Base-by-base conservation (phyloP, 2,888 invertebrate genomes). In the Chironomus riparius region DNA sequence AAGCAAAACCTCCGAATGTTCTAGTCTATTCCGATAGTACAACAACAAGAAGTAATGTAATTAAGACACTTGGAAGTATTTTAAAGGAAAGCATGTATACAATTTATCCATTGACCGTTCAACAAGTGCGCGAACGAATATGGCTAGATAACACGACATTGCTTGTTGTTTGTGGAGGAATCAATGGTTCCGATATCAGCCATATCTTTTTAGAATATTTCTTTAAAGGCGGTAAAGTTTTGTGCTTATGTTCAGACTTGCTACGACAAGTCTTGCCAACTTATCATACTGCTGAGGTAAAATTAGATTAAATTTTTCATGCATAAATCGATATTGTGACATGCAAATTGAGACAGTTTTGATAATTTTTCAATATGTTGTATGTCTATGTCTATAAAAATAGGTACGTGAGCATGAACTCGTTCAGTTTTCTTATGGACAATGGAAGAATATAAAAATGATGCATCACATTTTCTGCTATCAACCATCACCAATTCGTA, bases 391-490 rank as follows among this genome's bases (percentile, higher is more conserved):
- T 81, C 10, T 13, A 47, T 61, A 72, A 70, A 80, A 82, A 3
- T 80, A 90, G 90, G 89, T 93, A 50, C 88, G 93, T 24, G 93
- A 93, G 83, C 91, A 91, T 81, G 93, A 94, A 82, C 84, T 94
- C 71, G 94, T 93, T 2, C 89, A 92, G 79, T 94, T 94, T 81
- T 91, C 92, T 2, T 94, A 92, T 79, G 92, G 91, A 78, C 89
- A 90, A 82, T 94, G 94, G 93, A 90, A 91, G 80, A 89, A 91
- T 4, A 92, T 93, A 0, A 90, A 90, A 81, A 91, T 94, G 90
- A 91, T 94, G 87, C 94, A 94, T 83, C 93, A 94, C 80, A 91
- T 94, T 78, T 93, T 94, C 82, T 94, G 94, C 81, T 94, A 94
- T 81, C 93, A 94, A 82, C 92, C 93, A 0, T 93, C 93, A 1